These are phyloP conservation scores for Sebastes umbrosus DNA, from an alignment of 2,797 vertebrate species.

Conservation along the genomic window DNA sequence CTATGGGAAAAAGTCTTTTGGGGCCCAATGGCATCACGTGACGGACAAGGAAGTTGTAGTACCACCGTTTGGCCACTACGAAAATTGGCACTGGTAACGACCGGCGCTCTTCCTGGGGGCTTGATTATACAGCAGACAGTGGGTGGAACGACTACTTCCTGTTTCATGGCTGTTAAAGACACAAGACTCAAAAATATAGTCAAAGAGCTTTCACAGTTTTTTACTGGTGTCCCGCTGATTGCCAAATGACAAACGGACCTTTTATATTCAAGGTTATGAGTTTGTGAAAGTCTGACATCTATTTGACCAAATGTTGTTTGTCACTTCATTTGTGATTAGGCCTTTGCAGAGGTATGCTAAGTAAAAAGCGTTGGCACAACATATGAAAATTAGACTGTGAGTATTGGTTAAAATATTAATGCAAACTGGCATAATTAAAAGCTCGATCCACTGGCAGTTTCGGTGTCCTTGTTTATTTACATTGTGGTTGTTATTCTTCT, in stretches of 20 bases:
- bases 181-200: neutral
- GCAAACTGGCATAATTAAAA: neutral
- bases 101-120: too few relatives aligned
- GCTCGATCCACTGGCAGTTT: neutral
- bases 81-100: too few relatives aligned
- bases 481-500: neutral
- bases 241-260: neutral
- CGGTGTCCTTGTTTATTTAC: neutral
- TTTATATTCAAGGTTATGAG: neutral
- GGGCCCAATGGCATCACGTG: too few relatives aligned
- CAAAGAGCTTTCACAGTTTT: neutral
- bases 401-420: neutral
- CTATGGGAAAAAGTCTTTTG: too few relatives aligned
- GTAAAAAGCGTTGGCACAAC: neutral
- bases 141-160: neutral
- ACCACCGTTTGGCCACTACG: too few relatives aligned
- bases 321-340: neutral
- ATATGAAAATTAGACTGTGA: neutral
- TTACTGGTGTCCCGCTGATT: neutral
- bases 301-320: neutral
- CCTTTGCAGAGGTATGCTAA: neutral
- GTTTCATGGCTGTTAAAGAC: neutral
- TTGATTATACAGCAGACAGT: neutral
- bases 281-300: neutral
- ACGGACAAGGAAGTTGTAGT: too few relatives aligned